Base-by-base conservation (phyloP, 2,797 vertebrate genomes). In the Schizothorax lantsangensis region DNA sequence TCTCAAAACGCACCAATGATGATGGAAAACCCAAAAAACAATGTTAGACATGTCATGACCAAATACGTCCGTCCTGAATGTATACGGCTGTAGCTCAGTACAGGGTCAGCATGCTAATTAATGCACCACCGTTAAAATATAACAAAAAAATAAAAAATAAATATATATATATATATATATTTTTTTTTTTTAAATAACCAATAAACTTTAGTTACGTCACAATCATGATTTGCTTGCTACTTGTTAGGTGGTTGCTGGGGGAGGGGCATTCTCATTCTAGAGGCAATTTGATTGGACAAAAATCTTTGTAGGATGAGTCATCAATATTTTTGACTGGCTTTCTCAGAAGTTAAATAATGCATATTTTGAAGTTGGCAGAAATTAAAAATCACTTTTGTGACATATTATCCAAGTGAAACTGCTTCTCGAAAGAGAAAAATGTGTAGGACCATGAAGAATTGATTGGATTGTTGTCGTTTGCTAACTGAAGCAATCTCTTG, bases 321-420 rank as follows among this genome's bases (percentile, higher is more conserved):
- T 59, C 75, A 79, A 78, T 57, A 78, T 78, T 57, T 74, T 47
- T 17, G 38, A 72, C 69, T 49, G 5, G 43, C 15, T 74, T 79
- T 79, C 75, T 33, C 11, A 78, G 33, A 59, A 21, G 52, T 14
- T 21, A 79, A 11, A 38, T 9, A 21, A 17, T 43, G 38, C 21
- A 21, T 43, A 72, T 73, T 43, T 73, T 73, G 12, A 72, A 73
- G 40, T 45, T 26, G 23, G 57, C 23, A 62, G 10, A 12, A 62
- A 36, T 7, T 0, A 15, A 15, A 33, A 66, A 64, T 64, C 62
- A 6, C 62, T 33, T 66, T 21, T 2, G 0, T 80, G 59, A 47
- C 5, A 0, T 33, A 21, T 14, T 49, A 19, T 21, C 26, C 1
- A 3, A 36, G 30, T 33, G 17, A 47, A 66, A n/a, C 21, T 3